phyloP scores from a whole-genome alignment of 1,140 invertebrate genomes.

The Brachionus plicatilis region DNA sequence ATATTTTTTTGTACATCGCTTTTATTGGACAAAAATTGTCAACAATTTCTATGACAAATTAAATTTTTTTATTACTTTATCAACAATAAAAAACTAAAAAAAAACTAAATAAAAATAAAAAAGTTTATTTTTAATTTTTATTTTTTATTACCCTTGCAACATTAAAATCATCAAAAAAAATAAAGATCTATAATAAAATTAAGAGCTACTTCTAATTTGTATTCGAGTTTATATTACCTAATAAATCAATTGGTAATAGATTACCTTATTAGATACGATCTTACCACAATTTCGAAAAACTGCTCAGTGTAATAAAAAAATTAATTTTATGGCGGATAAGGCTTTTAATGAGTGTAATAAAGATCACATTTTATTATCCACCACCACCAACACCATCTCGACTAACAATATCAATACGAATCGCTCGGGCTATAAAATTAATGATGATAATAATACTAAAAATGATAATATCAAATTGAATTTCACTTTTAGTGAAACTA shows the following conservation, averaged over 20 bases:
- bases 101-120: not conserved
- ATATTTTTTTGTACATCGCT: not conserved
- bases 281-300: not conserved
- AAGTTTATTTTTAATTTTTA: not conserved
- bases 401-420: not conserved
- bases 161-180: conserved; percentile 25
- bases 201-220: not conserved
- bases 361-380: conserved; percentile 40
- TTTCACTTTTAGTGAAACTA: conserved; percentile 25
- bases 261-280: not conserved
- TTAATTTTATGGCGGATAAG: conserved; percentile 40
- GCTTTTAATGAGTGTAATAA: conserved; percentile 41
- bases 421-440: conserved; percentile 27
- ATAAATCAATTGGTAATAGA: conserved; percentile 29
- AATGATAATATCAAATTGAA: conserved; percentile 9
- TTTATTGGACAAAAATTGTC: not conserved
- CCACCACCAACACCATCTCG: not conserved
- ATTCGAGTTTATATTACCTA: conserved; percentile 9
- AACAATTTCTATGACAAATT: conserved; percentile 1
- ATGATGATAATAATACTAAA: conserved; percentile 39
- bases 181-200: not conserved
- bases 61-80: conserved; percentile 6
- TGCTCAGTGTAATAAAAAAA: not conserved
- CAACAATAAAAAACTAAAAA: not conserved
- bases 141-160: conserved; percentile 34